Evolutionary conservation across 2,888 invertebrate species (phyloP).

Genomic region (Epinotia nisella): DNA sequence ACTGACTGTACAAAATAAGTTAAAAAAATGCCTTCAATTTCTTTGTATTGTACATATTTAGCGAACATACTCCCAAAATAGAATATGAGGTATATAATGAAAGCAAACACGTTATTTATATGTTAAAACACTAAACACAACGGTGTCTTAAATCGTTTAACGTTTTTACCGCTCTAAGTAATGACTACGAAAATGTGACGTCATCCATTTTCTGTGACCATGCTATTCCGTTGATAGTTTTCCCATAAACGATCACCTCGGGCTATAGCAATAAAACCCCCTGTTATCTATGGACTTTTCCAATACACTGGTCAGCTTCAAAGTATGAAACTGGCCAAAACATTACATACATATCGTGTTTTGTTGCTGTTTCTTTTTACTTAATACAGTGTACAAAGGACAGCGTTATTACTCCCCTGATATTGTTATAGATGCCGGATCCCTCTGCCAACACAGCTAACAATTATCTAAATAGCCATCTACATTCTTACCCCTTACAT

Average conservation of each 20-base stretch:
- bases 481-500: slow-evolving; percentile 85
- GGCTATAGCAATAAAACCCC: slow-evolving; percentile 75
- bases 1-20: too few species aligned
- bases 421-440: slow-evolving; percentile 38
- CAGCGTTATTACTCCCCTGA: slow-evolving; percentile 10
- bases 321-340: slow-evolving; percentile 1
- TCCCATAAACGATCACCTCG: slow-evolving; percentile 81
- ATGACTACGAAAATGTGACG: slow-evolving; percentile 61
- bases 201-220: slow-evolving; percentile 70
- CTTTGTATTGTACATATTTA: too few species aligned
- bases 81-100: too few species aligned
- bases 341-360: slow-evolving; percentile 10
- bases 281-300: slow-evolving; percentile 76
- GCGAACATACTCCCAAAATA: too few species aligned
- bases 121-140: neutral
- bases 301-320: slow-evolving; percentile 73
- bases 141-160: slow-evolving; percentile 32
- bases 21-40: too few species aligned
- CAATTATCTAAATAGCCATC: slow-evolving; percentile 86
- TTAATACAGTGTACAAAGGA: slow-evolving; percentile 29
- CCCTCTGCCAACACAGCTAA: slow-evolving; percentile 74
- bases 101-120: neutral
- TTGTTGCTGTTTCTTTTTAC: slow-evolving; percentile 35
- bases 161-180: slow-evolving; percentile 35
- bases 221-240: slow-evolving; percentile 75